Evolutionary conservation across 2,888 invertebrate species (phyloP), one percentile per base, ranked within the genome.

Genomic region (Agonopterix subpropinquella): DNA sequence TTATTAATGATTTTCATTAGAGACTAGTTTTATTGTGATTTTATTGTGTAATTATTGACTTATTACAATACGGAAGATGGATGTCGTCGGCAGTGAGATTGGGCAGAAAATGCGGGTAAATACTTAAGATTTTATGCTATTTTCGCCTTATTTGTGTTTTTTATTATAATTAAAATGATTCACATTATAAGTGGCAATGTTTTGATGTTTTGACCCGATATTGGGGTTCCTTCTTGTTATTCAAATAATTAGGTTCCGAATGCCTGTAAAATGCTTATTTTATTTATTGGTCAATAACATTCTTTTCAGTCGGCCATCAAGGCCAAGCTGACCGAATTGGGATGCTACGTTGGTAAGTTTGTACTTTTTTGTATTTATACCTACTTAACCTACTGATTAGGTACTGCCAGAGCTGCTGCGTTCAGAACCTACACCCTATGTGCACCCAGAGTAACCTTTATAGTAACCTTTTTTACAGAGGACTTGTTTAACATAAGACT

Each of bases 321-420:
- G 80, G 97, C 97, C 41, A 98, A 98, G 82, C 89, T 99, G 47
- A 92, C 96, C 56, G 98, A 98, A 85, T 85, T 98, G 49, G 97
- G 98, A 13, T 96, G 96, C 52, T 98, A 98, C 81, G 98, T 96
- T 53, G 94, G 94, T 94, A 87, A 92, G 92, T 89, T 45, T 42
- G 7, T 11, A 4, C 39, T 39, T 39, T 39, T 39, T 39, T n/a
- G n/a, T n/a, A n/a, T n/a, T n/a, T n/a, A n/a, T n/a, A n/a, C n/a
- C n/a, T n/a, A n/a, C n/a, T n/a, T n/a, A n/a, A n/a, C n/a, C 18
- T 18, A 18, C 4, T 18, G 18, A 18, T 18, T 18, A 18, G 13
- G 13, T 13, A n/a, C n/a, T n/a, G n/a, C n/a, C n/a, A n/a, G n/a
- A n/a, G n/a, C n/a, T n/a, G n/a, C n/a, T n/a, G n/a, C n/a, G n/a